Evolutionary conservation across 1,140 invertebrate species (phyloP).

Genomic region (Diorhabda carinulata): DNA sequence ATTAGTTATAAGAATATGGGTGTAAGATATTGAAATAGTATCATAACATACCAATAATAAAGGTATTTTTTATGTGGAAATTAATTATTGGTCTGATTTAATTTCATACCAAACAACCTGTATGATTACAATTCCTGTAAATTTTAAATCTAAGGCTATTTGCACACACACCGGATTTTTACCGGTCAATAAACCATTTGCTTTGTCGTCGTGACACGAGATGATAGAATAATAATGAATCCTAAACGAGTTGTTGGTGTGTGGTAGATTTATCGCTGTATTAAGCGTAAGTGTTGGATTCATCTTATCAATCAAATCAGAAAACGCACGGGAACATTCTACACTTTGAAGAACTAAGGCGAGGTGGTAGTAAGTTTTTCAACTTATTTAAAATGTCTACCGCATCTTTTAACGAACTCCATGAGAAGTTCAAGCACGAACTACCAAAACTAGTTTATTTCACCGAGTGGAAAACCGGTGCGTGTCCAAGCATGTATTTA

Average conservation of each 20-base stretch:
- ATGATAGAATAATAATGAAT: background rate
- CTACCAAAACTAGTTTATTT: constrained; percentile 1
- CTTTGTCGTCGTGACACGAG: background rate
- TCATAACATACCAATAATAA: too few relatives aligned
- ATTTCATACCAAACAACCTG: too few relatives aligned
- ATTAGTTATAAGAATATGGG: too few relatives aligned
- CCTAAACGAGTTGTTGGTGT: background rate
- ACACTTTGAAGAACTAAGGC: background rate
- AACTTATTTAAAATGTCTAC: too few relatives aligned
- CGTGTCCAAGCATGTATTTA: constrained; percentile 6
- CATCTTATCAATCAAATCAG: background rate
- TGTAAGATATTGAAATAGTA: too few relatives aligned
- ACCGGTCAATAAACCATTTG: background rate
- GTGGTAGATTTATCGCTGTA: background rate
- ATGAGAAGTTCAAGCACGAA: background rate
- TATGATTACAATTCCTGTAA: too few relatives aligned
- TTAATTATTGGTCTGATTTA: too few relatives aligned
- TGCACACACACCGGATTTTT: background rate
- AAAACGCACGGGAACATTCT: background rate
- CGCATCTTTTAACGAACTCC: background rate
- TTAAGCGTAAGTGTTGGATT: background rate
- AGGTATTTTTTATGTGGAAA: too few relatives aligned
- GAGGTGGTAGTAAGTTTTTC: too few relatives aligned
- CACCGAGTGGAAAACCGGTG: constrained; percentile 3
- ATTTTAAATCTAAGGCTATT: too few relatives aligned